Evolutionary conservation across 2,888 invertebrate species (phyloP).

Genomic region (Luperina testacea): DNA sequence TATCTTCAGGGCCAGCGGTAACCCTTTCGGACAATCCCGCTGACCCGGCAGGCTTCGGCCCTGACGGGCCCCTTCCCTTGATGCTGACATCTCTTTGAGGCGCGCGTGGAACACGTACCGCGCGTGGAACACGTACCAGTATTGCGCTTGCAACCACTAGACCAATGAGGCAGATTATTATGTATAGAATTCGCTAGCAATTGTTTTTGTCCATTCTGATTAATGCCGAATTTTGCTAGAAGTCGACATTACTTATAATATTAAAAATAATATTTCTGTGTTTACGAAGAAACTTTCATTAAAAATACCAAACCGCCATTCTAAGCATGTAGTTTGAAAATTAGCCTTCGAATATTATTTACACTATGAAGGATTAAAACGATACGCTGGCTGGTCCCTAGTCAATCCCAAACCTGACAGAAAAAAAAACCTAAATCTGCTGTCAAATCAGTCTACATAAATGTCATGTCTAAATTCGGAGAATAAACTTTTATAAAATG

Average conservation of each 20-base stretch:
- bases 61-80: too few relatives aligned
- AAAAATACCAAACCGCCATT: background rate
- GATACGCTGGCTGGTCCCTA: slow-evolving; percentile 40
- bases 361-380: slow-evolving; percentile 22
- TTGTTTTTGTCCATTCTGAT: background rate
- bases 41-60: too few relatives aligned
- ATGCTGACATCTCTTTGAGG: too few relatives aligned
- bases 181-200: background rate
- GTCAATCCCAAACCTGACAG: slow-evolving; percentile 33
- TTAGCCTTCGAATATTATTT: slow-evolving; percentile 4
- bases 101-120: too few relatives aligned
- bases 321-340: background rate
- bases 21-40: too few relatives aligned
- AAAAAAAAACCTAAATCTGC: slow-evolving; percentile 41
- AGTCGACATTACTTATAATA: background rate
- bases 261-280: background rate
- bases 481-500: slow-evolving; percentile 51
- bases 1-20: too few relatives aligned
- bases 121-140: too few relatives aligned
- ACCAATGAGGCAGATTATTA: background rate
- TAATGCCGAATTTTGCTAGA: too few relatives aligned
- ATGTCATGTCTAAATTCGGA: slow-evolving; percentile 52
- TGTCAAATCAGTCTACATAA: slow-evolving; percentile 53
- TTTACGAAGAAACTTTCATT: background rate
- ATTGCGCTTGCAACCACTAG: background rate